These are phyloP conservation scores for Myathropa florea DNA, from an alignment of 2,888 invertebrate species.

Conservation along the genomic window DNA sequence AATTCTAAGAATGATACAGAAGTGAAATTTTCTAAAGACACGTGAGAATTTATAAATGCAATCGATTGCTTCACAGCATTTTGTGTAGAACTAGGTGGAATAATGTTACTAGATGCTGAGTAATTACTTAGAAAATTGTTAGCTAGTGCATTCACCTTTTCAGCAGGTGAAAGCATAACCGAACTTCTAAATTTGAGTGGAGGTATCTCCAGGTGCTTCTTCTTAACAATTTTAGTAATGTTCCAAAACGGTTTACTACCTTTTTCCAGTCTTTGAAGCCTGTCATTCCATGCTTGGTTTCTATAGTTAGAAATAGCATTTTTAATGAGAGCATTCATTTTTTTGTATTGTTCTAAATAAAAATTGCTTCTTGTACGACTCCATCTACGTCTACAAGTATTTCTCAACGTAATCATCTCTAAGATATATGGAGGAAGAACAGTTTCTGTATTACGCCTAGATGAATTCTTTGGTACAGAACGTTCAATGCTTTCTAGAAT, in stretches of 20 bases:
- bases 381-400: not conserved
- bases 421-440: not conserved
- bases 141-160: not conserved
- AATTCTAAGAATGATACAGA: too few species aligned
- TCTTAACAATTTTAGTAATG: not conserved
- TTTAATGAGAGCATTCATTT: not conserved
- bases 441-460: not conserved
- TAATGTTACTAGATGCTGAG: not conserved
- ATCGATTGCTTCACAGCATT: too few species aligned
- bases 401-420: not conserved
- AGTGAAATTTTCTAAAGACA: too few species aligned
- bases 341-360: not conserved
- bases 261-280: not conserved
- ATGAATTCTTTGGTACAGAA: not conserved
- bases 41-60: too few species aligned
- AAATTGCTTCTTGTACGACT: not conserved
- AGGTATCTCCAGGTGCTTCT: not conserved
- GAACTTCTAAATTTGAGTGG: not conserved
- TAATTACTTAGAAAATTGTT: not conserved
- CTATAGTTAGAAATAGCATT: not conserved
- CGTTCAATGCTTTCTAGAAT: not conserved
- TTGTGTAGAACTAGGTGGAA: too few species aligned
- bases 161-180: not conserved
- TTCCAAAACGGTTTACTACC: not conserved
- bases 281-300: not conserved